Percentiles rank a stretch among this genome's conserved stretches.
These are phyloP conservation scores for Sylvia atricapilla DNA, from an alignment of 2,113 vertebrate genomes.

Conservation along the genomic window DNA sequence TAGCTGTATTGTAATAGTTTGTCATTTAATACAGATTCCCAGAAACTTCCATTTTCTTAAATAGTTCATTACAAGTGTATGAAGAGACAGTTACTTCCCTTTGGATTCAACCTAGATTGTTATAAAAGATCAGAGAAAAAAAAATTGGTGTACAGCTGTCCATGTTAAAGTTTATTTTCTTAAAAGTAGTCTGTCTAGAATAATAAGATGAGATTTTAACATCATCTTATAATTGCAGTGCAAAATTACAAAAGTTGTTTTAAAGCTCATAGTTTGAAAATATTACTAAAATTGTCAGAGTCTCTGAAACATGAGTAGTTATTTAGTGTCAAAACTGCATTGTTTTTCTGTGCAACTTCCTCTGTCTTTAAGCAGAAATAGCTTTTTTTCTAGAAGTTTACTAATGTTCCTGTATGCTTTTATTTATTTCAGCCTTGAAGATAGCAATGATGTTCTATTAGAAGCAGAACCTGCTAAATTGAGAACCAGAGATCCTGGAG, in stretches of 20 bases:
- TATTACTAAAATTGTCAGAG: background rate
- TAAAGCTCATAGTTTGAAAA: background rate
- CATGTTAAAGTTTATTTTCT: background rate
- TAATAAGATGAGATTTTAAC: background rate
- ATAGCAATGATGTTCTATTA: background rate
- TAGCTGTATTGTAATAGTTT: background rate
- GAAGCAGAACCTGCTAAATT: background rate
- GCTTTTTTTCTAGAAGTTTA: background rate
- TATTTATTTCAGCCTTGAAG: slow-evolving; percentile 44
- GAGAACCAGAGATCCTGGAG: background rate
- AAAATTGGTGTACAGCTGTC: background rate
- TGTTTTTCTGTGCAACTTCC: background rate
- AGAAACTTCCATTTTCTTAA: background rate
- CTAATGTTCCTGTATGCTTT: background rate
- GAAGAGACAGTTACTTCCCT: background rate
- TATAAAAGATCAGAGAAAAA: background rate
- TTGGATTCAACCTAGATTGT: background rate
- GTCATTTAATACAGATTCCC: background rate
- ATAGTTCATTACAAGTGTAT: background rate
- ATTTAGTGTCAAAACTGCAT: background rate
- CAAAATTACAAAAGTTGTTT: background rate
- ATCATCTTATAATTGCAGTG: background rate
- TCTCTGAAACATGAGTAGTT: background rate
- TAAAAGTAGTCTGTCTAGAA: background rate
- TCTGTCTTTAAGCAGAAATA: background rate